Conservation (phyloP, 92 coral and sea anemone genomes). For the Phenganax stokvisi region DNA sequence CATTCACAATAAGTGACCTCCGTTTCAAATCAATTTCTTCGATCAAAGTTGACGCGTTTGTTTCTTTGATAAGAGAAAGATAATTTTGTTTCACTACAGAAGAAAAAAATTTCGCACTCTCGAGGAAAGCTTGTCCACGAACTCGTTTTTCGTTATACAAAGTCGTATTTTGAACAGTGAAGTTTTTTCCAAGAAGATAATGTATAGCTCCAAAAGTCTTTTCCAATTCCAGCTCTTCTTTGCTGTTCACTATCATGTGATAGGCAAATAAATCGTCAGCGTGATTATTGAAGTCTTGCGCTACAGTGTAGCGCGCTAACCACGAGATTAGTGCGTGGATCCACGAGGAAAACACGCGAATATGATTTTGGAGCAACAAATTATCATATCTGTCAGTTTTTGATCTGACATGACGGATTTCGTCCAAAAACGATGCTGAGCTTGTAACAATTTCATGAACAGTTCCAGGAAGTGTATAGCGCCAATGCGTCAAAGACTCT, state of each 20-base stretch:
- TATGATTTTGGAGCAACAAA: not conserved
- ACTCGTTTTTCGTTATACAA: constrained; percentile 11
- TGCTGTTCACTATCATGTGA: constrained; percentile 13
- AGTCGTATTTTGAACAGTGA: not conserved
- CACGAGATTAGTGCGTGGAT: constrained; percentile 1
- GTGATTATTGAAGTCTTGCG: not conserved
- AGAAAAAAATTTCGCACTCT: not conserved
- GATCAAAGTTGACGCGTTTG: not conserved
- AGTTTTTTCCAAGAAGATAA: not conserved
- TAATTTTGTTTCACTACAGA: constrained; percentile 2
- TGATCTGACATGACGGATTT: not conserved
- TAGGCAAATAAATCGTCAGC: constrained; percentile 7
- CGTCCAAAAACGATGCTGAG: constrained; percentile 4
- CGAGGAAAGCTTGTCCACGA: not conserved
- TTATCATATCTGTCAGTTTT: not conserved
- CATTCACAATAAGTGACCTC: not conserved
- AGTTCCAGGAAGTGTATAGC: constrained; percentile 8
- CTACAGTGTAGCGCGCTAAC: constrained; percentile 1
- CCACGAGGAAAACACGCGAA: not conserved
- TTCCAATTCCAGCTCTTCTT: constrained; percentile 12
- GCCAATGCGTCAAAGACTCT: not conserved
- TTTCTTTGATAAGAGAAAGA: not conserved
- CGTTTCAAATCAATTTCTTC: not conserved
- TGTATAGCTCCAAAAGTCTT: constrained; percentile 2
- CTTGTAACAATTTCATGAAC: not conserved